A percentile compares a stretch with the other conserved stretches of the same genome.
Evolutionary conservation across 1,140 invertebrate species (phyloP).

Genomic region (Cecropterus lyciades): DNA sequence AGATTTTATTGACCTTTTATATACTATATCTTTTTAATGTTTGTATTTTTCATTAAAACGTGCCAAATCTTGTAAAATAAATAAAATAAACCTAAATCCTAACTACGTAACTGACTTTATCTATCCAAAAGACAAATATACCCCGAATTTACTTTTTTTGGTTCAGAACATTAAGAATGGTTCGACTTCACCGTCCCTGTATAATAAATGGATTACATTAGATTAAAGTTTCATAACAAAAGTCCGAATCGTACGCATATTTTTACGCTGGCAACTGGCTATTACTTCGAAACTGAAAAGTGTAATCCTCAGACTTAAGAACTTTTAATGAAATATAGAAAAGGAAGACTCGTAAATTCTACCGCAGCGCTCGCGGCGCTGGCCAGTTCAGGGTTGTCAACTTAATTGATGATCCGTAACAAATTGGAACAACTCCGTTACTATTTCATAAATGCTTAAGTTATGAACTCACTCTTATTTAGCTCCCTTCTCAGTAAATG

Average conservation of each 20-base stretch:
- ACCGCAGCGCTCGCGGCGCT: constrained; percentile 36
- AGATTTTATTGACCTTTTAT: too few relatives aligned
- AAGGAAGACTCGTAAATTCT: constrained; percentile 49
- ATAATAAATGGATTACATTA: constrained; percentile 12
- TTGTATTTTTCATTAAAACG: too few relatives aligned
- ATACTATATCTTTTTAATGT: too few relatives aligned
- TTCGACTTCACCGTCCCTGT: not conserved
- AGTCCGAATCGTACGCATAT: constrained; percentile 35
- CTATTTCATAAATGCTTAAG: too few relatives aligned
- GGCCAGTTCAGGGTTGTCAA: constrained; percentile 1
- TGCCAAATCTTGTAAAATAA: too few relatives aligned
- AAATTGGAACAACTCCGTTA: not conserved
- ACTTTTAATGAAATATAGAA: constrained; percentile 59
- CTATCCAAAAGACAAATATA: too few relatives aligned
- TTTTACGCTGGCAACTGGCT: constrained; percentile 31
- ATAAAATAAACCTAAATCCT: too few relatives aligned
- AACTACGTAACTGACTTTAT: too few relatives aligned
- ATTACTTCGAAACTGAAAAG: constrained; percentile 40
- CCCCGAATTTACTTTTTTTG: not conserved
- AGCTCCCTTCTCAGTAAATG: too few relatives aligned
- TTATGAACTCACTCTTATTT: too few relatives aligned
- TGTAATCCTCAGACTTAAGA: constrained; percentile 48
- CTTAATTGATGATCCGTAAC: not conserved
- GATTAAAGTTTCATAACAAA: constrained; percentile 28
- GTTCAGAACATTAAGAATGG: not conserved